phyloP scores from a whole-genome alignment of 2,797 vertebrate species.

The Arnoldichthys spilopterus region DNA sequence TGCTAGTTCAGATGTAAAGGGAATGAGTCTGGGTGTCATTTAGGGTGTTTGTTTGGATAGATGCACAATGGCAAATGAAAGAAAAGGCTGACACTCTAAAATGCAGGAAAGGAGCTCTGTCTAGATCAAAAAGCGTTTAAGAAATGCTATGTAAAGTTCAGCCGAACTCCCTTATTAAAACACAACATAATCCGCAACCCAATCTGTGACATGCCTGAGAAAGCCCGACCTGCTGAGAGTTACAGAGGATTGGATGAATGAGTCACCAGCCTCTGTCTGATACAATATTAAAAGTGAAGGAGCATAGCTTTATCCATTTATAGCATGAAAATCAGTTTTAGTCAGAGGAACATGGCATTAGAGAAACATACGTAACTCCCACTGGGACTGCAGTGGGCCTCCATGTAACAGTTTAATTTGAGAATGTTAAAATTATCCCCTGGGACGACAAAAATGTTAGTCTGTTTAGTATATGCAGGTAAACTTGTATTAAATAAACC shows the following conservation, averaged over 20 bases:
- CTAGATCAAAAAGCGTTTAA: background rate
- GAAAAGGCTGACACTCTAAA: background rate
- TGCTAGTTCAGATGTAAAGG: slow-evolving; percentile 34
- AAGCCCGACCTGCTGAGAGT: slow-evolving; percentile 32
- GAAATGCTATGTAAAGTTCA: background rate
- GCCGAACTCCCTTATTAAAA: slow-evolving; percentile 1
- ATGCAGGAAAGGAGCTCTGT: background rate
- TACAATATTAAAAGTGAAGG: slow-evolving; percentile 40
- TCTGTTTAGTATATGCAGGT: background rate
- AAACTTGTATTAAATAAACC: background rate
- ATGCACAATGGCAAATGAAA: slow-evolving; percentile 3
- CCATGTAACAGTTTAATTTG: slow-evolving; percentile 10
- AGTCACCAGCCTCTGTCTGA: slow-evolving; percentile 40
- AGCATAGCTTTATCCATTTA: slow-evolving; percentile 37
- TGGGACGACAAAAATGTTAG: slow-evolving; percentile 15
- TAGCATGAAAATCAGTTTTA: slow-evolving; percentile 37
- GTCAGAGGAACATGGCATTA: slow-evolving; percentile 14
- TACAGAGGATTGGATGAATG: slow-evolving; percentile 32
- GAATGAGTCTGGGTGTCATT: background rate
- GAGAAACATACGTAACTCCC: slow-evolving; percentile 5
- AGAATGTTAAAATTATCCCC: slow-evolving; percentile 12
- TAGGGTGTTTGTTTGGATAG: background rate
- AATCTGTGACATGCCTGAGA: slow-evolving; percentile 32
- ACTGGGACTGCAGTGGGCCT: background rate
- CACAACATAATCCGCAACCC: background rate